Evolutionary conservation across 2,113 vertebrate species (phyloP).

Genomic region (Pimephales promelas): DNA sequence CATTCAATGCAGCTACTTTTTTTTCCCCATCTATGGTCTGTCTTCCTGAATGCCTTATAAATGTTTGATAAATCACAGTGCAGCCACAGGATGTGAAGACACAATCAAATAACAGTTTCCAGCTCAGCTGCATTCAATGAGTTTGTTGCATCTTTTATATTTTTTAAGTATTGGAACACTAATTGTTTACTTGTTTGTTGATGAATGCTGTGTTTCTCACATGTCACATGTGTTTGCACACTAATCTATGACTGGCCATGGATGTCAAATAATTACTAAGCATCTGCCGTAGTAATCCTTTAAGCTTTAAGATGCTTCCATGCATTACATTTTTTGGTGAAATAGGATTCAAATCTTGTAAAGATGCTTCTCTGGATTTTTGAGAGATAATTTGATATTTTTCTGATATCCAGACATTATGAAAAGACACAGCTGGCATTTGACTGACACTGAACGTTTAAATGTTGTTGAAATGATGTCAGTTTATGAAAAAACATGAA

Average conservation of each 20-base stretch:
- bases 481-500: no score
- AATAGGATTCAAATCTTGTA: not conserved
- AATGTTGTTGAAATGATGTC: no score
- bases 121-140: not conserved
- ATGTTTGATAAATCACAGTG: conserved; percentile 36
- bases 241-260: not conserved
- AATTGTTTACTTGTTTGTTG: not conserved
- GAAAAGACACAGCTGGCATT: no score
- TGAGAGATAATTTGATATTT: no score
- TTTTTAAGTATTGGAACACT: not conserved
- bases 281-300: not conserved
- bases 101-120: not conserved
- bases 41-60: conserved; percentile 22
- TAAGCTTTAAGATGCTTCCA: not conserved
- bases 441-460: no score
- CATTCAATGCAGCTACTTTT: not conserved
- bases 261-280: conserved; percentile 24
- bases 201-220: not conserved
- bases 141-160: not conserved
- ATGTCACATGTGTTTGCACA: not conserved
- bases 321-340: conserved; percentile 10
- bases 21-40: not conserved
- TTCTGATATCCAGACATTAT: no score
- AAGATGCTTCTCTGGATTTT: not conserved
- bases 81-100: not conserved